A percentile compares a stretch with the other conserved stretches of the same genome.
Evolutionary conservation across 2,888 invertebrate genomes (phyloP).

Genomic region (Caenorhabditis macrosperma): DNA sequence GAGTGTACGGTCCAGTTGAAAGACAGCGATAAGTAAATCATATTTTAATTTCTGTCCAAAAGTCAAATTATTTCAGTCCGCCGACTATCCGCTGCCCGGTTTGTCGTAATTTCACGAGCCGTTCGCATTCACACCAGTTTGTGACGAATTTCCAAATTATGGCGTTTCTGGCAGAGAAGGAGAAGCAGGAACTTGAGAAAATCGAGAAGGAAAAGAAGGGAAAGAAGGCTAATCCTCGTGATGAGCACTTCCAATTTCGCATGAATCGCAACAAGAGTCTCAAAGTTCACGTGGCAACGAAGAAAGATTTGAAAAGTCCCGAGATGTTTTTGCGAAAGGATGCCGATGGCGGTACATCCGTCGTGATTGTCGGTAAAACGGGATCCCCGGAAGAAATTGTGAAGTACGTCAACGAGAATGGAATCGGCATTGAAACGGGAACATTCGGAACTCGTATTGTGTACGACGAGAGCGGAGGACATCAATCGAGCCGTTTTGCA

Average conservation of each 20-base stretch:
- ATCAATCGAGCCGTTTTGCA: background rate
- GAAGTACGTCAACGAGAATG: slow-evolving; percentile 25
- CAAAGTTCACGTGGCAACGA: slow-evolving; percentile 33
- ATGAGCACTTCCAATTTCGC: slow-evolving; percentile 12
- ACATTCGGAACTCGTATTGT: slow-evolving; percentile 7
- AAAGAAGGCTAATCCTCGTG: background rate
- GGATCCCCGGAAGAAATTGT: slow-evolving; percentile 25
- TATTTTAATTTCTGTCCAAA: background rate
- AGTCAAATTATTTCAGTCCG: background rate
- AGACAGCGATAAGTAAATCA: background rate
- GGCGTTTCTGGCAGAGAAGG: slow-evolving; percentile 36
- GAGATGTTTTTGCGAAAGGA: slow-evolving; percentile 40
- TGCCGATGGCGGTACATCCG: slow-evolving; percentile 5
- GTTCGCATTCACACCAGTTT: background rate
- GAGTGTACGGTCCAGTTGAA: slow-evolving; percentile 9
- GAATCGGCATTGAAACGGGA: slow-evolving; percentile 25
- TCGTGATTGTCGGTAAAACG: slow-evolving; percentile 29
- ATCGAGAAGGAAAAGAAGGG: background rate
- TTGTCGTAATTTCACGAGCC: slow-evolving; percentile 21
- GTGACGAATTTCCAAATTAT: slow-evolving; percentile 40
- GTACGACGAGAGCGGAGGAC: background rate
- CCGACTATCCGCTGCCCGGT: slow-evolving; percentile 18
- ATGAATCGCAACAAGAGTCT: slow-evolving; percentile 16
- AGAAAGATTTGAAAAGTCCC: slow-evolving; percentile 15
- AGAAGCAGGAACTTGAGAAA: slow-evolving; percentile 9